Base-by-base conservation (phyloP, 2,888 invertebrate genomes). In the Agrotis ipsilon region DNA sequence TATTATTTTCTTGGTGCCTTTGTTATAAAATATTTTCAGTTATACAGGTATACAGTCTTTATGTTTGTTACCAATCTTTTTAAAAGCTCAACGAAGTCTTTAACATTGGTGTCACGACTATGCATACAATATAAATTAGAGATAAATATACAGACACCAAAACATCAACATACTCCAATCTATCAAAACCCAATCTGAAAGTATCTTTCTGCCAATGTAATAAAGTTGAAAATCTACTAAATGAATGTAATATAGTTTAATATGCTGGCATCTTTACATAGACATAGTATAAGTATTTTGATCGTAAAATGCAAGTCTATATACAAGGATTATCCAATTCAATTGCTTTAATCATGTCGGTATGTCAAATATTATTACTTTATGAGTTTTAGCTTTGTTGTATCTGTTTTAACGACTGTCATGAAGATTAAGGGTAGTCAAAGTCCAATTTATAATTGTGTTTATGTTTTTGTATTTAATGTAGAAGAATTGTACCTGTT, bases 361-460 rank as follows among this genome's bases (percentile, higher is more conserved):
- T 46, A 78, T 61, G 48, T 32, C 21, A 45, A 68, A 57, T 65
- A 64, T 64, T 61, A 43, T 45, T 21, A 45, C 18, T 75, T 71
- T 75, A 46, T 71, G 14, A 18, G 48, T 65, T 54, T 27, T 16
- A 32, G 45, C 21, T 21, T 6, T 13, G 13, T 54, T 76, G 14
- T 68, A 76, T 49, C 18, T 48, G 21, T 16, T 43, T 51, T 55
- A 43, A 32, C 57, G 57, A 39, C 45, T 57, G 32, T 13, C 11
- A 19, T 57, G 19, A 16, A 69, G 55, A 68, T 72, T 68, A 69
- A 16, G 14, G 14, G n/a, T 9, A n/a, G 2, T 9, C 75, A 57
- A 72, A 77, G 77, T 77, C 55, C 69, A 72, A 24, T 43, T 67
- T 27, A n/a, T n/a, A 48, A 48, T 72, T 49, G 48, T 27, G 14